Evolutionary conservation across 2,888 invertebrate species (phyloP).

Genomic region (Graphium colonna): DNA sequence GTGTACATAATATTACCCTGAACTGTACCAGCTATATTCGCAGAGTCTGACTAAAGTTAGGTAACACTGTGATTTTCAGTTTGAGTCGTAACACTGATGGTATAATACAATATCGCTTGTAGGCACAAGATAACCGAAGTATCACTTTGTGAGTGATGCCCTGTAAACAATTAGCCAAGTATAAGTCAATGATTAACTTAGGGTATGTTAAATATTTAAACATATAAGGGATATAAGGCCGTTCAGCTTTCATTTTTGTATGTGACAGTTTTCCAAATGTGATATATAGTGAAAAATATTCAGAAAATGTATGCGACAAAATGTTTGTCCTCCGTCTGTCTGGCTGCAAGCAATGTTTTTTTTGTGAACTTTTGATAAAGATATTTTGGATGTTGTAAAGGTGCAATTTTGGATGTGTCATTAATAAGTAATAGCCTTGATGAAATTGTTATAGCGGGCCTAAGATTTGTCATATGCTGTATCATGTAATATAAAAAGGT

Average conservation of each 20-base stretch:
- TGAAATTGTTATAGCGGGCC: background rate
- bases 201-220: background rate
- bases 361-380: background rate
- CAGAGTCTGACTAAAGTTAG: slow-evolving; percentile 17
- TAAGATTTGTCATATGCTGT: background rate
- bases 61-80: background rate
- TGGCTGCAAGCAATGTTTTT: background rate
- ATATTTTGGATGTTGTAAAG: background rate
- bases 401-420: background rate
- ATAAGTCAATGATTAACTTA: background rate
- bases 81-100: too few species aligned
- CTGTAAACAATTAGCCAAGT: background rate
- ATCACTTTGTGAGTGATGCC: background rate
- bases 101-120: background rate
- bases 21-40: background rate
- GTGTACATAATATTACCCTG: too few species aligned
- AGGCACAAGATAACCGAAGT: background rate
- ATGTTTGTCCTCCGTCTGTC: background rate
- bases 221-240: background rate
- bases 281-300: background rate
- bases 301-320: background rate
- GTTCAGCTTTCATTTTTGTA: background rate
- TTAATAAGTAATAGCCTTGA: background rate
- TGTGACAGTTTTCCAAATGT: background rate
- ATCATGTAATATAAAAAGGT: background rate